Percentiles rank a stretch among this genome's conserved stretches.
Evolutionary conservation across 2,113 vertebrate species (phyloP).

Genomic region (Coptodon bakossiorum): DNA sequence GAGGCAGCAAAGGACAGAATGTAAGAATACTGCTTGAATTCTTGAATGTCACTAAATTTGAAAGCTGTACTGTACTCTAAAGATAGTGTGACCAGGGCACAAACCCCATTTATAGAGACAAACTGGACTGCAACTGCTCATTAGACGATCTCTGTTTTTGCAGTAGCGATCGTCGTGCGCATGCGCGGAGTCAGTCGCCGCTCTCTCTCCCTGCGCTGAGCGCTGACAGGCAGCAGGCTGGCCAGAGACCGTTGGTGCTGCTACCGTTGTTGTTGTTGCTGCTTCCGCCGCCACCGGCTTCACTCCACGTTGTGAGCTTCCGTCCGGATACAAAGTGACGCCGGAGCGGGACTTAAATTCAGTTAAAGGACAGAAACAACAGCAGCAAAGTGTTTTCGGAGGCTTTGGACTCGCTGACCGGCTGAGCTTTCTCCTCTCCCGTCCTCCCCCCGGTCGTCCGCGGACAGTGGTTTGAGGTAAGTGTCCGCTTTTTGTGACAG

Average conservation of each 20-base stretch:
- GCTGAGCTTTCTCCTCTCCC: background rate
- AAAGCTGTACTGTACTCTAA: background rate
- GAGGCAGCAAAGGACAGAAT: background rate
- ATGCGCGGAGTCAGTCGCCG: constrained; percentile 16
- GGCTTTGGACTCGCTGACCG: background rate
- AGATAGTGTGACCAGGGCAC: background rate
- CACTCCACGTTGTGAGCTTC: background rate
- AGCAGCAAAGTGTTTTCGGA: background rate
- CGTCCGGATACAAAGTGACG: background rate
- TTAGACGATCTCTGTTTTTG: constrained; percentile 41
- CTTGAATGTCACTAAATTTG: background rate
- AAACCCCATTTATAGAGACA: background rate
- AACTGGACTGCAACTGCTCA: background rate
- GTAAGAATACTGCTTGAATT: rapidly evolving
- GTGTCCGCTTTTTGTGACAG: constrained; percentile 6
- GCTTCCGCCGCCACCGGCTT: background rate
- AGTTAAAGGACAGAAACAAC: background rate
- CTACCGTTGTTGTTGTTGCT: background rate
- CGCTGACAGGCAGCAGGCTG: constrained; percentile 17
- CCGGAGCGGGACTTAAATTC: background rate
- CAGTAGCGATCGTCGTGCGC: background rate
- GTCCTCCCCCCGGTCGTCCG: background rate
- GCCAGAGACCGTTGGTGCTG: background rate
- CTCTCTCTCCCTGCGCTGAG: background rate
- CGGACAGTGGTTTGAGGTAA: background rate